Evolutionary conservation across 2,888 invertebrate species (phyloP), one percentile per base, ranked within the genome.

Genomic region (Spisula solida): DNA sequence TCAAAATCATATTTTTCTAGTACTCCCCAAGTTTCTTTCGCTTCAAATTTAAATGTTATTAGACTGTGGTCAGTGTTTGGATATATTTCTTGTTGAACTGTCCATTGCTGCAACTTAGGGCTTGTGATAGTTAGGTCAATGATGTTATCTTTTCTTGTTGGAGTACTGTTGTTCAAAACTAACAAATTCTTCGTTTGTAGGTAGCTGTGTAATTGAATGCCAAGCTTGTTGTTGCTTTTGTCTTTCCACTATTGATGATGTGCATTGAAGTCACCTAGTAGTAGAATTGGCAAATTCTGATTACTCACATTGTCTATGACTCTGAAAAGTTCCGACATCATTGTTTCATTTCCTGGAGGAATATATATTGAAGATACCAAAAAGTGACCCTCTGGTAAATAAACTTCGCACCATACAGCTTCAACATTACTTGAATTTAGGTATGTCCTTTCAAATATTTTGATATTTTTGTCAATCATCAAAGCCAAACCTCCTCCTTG

Each of bases 361-460:
- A 87, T 82, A 47, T 87, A 82, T 2, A 82, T 31, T 10, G 87
- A 87, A 4, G 48, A 75, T n/a, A 78, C 14, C 20, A 81, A n/a
- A 70, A 87, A 78, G 2, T 41, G 41, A 4, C 25, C 29, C 6
- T 87, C 41, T 14, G 47, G 25, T 5, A 25, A 20, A 41, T 82
- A 87, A 12, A 87, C 29, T 2, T 87, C 31, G 47, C 87, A 51
- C 87, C 87, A 87, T 8, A 87, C 87, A 56, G 87, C 87, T 41
- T 87, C 87, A 18, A 78, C 34, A 18, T 41, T 31, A 82, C 14
- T 29, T 16, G 16, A n/a, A 0, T 29, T 56, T 6, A 87, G 75
- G n/a, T 87, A 78, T 47, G 78, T 82, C 56, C 82, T 87, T 82
- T 78, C 87, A 87, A 47, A 87, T 41, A 25, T 56, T 51, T 82